These are phyloP conservation scores for Strix aluco DNA, from an alignment of 2,113 vertebrate species.

Conservation along the genomic window DNA sequence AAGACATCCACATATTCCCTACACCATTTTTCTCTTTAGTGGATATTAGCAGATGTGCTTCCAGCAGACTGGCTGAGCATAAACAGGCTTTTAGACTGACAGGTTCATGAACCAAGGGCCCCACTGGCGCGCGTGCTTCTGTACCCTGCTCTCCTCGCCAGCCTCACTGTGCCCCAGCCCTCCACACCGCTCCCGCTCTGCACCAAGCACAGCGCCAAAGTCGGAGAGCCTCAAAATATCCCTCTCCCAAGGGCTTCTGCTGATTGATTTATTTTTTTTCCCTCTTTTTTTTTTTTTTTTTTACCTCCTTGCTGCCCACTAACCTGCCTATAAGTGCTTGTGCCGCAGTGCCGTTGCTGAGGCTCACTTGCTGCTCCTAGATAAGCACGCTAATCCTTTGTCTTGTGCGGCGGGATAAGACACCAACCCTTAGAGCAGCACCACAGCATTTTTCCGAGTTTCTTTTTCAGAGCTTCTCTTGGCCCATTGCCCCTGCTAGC, in stretches of 20 bases:
- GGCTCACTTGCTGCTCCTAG: constrained; percentile 46
- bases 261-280: neutral
- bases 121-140: neutral
- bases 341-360: neutral
- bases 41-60: constrained; percentile 71
- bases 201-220: neutral
- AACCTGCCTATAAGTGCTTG: neutral
- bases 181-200: neutral
- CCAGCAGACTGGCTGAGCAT: constrained; percentile 69
- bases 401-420: neutral
- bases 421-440: neutral
- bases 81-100: constrained; percentile 70
- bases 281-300: neutral
- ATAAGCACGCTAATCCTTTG: constrained; percentile 39
- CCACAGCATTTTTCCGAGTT: neutral
- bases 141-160: neutral
- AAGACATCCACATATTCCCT: constrained; percentile 52
- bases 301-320: neutral
- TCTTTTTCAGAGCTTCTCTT: constrained; percentile 5
- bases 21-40: constrained; percentile 70
- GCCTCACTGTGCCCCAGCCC: neutral
- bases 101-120: constrained; percentile 55
- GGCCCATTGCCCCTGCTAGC: constrained; percentile 5
- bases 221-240: neutral
- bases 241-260: neutral